Evolutionary conservation across 2,797 vertebrate genomes (phyloP), one percentile per base, ranked within the genome.

Genomic region (Streptopelia turtur): DNA sequence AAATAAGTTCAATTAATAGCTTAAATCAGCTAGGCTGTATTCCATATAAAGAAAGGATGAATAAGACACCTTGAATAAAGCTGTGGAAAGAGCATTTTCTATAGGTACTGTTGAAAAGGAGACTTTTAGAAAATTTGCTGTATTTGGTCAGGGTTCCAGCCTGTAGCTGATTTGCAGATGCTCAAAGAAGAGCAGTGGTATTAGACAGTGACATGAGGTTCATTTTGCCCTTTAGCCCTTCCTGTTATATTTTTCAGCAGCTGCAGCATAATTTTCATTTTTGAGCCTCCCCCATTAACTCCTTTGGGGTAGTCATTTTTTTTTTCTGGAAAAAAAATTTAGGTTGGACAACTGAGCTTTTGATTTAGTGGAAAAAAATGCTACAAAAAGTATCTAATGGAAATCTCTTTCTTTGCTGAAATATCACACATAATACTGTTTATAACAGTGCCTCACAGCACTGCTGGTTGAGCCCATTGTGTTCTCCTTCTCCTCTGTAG

Each of bases 391-490:
- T 50, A 18, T 41, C 45, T 28, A 39, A 28, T 59, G 31, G 66
- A 82, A 61, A 30, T 47, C 24, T 30, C 10, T 75, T 9, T 53
- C 15, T 70, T 31, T 82, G 27, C 23, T 92, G 55, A 75, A 79
- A 33, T 56, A 68, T 28, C 68, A 60, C n/a, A 49, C 11, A 60
- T 31, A 90, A 61, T 30, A 37, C 47, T 31, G 6, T 27, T 22
- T 81, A 18, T 21, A 64, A 52, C n/a, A 50, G 33, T 57, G 49
- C 33, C 53, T 82, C 25, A 41, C 37, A 75, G 25, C 11, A 3
- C 28, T 59, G 55, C 25, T 1, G 0, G 60, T 68, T 83, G 45
- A 20, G n/a, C 39, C 45, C 17, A 10, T 56, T 1, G 0, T 37
- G 11, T 83, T 83, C n/a, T 5, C 21, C 79, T 71, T 71, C n/a